A percentile compares a stretch with the other conserved stretches of the same genome.
Conservation (phyloP, 1,140 invertebrate species). For the Asbolus verrucosus region DNA sequence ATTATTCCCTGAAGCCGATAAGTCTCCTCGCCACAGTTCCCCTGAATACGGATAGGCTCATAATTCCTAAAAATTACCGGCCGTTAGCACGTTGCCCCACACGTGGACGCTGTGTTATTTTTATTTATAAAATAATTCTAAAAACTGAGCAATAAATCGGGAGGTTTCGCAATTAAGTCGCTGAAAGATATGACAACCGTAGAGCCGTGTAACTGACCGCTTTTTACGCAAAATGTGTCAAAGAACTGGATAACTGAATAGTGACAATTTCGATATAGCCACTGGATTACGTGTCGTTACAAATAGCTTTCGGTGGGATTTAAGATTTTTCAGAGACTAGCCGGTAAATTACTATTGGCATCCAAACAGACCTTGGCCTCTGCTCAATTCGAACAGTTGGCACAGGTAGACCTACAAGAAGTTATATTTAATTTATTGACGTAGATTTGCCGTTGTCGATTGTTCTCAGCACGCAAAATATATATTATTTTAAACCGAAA, state of each 20-base stretch:
- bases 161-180: constrained; percentile 1
- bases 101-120: neutral
- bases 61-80: neutral
- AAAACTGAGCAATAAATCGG: constrained; percentile 21
- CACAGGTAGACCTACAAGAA: constrained; percentile 35
- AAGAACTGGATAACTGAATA: constrained; percentile 30
- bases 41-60: neutral
- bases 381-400: constrained; percentile 30
- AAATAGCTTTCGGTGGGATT: constrained; percentile 22
- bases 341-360: constrained; percentile 29
- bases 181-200: constrained; percentile 10
- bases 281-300: neutral
- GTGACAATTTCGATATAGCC: constrained; percentile 25
- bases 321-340: constrained; percentile 21
- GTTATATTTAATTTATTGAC: constrained; percentile 44
- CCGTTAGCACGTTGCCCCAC: neutral
- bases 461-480: constrained; percentile 19
- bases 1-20: neutral
- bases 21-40: neutral
- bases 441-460: constrained; percentile 33
- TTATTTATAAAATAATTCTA: constrained; percentile 20
- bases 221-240: constrained; percentile 32
- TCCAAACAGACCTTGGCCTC: constrained; percentile 39
- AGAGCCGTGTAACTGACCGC: constrained; percentile 19
- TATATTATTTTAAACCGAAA: constrained; percentile 28